A percentile compares a stretch with the other conserved stretches of the same genome.
Evolutionary conservation across 2,113 vertebrate genomes (phyloP).

Genomic region (Sapayoa aenigma): DNA sequence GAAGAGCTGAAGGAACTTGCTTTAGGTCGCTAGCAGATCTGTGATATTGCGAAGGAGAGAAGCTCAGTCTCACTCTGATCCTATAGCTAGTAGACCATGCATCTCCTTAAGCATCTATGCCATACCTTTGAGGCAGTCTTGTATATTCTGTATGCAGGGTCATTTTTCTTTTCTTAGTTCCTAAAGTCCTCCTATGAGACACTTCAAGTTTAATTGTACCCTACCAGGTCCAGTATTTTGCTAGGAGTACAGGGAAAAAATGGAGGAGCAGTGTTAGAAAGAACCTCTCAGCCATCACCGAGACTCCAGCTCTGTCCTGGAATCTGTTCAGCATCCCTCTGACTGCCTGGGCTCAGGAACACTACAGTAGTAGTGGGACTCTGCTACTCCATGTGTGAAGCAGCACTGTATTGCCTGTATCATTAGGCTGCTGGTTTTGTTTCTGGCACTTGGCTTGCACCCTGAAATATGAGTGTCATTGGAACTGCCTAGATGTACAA

Average conservation of each 20-base stretch:
- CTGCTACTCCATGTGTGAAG: rapidly evolving
- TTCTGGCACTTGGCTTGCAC: not conserved
- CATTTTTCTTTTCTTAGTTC: not conserved
- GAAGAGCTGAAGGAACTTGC: not conserved
- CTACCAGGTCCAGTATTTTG: not conserved
- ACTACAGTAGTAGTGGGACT: not conserved
- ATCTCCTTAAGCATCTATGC: not conserved
- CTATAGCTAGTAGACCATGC: not conserved
- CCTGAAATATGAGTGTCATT: not conserved
- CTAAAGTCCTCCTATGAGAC: not conserved
- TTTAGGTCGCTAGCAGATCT: not conserved
- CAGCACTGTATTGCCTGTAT: not conserved
- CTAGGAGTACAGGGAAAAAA: not conserved
- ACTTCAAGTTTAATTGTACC: not conserved
- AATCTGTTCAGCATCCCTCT: not conserved
- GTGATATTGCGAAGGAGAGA: not conserved
- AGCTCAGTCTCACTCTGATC: not conserved
- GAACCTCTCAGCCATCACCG: not conserved
- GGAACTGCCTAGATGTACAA: not conserved
- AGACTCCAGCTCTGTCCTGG: not conserved
- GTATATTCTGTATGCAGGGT: not conserved
- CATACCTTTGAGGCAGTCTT: not conserved
- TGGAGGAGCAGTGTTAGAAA: not conserved
- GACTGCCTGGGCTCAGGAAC: not conserved
- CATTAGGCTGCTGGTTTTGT: not conserved